Evolutionary conservation across 2,888 invertebrate genomes (phyloP), one percentile per base, ranked within the genome.

Genomic region (Caenorhabditis plicata): DNA sequence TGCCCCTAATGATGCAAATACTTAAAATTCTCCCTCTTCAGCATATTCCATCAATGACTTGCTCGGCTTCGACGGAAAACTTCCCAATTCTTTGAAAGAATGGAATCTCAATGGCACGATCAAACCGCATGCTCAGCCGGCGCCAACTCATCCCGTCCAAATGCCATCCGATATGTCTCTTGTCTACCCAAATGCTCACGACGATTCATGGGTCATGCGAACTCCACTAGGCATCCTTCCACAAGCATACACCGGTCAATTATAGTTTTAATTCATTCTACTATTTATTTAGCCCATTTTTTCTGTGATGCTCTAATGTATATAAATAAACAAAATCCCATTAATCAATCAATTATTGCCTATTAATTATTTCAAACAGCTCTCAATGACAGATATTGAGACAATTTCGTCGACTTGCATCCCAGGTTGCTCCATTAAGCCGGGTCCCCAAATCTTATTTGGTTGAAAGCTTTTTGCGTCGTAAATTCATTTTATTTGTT

Each of bases 11-110:
- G n/a, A n/a, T n/a, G n/a, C n/a, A n/a, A n/a, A n/a, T n/a, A n/a
- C n/a, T n/a, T n/a, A n/a, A n/a, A n/a, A n/a, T n/a, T n/a, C n/a
- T 13, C 19, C 8, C 36, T 43, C 0, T 38, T 45, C 54, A 56
- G 50, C 71, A 9, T 71, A 73, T 35, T 67, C 68, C 8, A 73
- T 73, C 38, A 71, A 71, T 48, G 73, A 64, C 2, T 63, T 73
- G 4, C 64, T 73, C n/a, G 69, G 71, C 19, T 63, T 68, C 39
- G 65, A 70, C 20, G 63, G 60, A 33, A 62, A 65, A 29, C 19
- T n/a, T 7, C 13, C 26, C 9, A n/a, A 36, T 36, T n/a, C n/a
- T n/a, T n/a, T n/a, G n/a, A n/a, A n/a, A n/a, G n/a, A n/a, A n/a
- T n/a, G n/a, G n/a, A n/a, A n/a, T n/a, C n/a, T n/a, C n/a, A n/a